Percentiles rank a stretch among this genome's conserved stretches.
Evolutionary conservation across 2,113 vertebrate species (phyloP).

Genomic region (Calidris pugnax): DNA sequence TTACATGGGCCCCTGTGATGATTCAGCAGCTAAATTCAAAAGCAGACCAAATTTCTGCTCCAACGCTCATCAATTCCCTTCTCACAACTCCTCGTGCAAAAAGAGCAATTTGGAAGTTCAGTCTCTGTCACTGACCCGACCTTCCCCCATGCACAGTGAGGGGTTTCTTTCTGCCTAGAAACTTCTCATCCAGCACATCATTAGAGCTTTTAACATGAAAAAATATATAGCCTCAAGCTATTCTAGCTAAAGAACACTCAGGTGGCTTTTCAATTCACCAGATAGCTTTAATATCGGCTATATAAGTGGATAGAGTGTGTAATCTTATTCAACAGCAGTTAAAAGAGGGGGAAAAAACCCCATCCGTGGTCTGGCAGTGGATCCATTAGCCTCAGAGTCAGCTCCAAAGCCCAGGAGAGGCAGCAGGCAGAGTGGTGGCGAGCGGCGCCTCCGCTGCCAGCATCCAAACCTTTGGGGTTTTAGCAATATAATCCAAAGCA

Average conservation of each 20-base stretch:
- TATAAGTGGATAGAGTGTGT: background rate
- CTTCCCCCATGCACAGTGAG: background rate
- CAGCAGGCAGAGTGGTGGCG: background rate
- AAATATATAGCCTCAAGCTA: slow-evolving; percentile 38
- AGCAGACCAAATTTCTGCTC: background rate
- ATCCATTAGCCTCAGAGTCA: slow-evolving; percentile 11
- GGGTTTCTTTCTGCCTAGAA: slow-evolving; percentile 26
- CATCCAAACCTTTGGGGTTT: background rate
- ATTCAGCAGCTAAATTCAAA: slow-evolving; percentile 24
- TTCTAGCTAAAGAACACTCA: slow-evolving; percentile 45
- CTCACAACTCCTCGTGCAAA: slow-evolving; percentile 33
- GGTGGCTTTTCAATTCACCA: slow-evolving; percentile 43
- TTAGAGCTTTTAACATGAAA: slow-evolving; percentile 63
- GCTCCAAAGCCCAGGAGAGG: background rate
- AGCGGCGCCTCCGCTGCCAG: background rate
- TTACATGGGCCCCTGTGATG: background rate
- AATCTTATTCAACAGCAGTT: slow-evolving; percentile 41
- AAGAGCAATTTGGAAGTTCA: slow-evolving; percentile 48
- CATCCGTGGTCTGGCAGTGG: background rate
- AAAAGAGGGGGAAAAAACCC: background rate
- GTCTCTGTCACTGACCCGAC: slow-evolving; percentile 36
- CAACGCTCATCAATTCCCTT: background rate
- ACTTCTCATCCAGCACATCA: slow-evolving; percentile 50
- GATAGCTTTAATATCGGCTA: slow-evolving; percentile 47
- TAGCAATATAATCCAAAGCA: background rate